phyloP scores from a whole-genome alignment of 2,797 vertebrate genomes.

The Parauchenoglanis ngamensis region DNA sequence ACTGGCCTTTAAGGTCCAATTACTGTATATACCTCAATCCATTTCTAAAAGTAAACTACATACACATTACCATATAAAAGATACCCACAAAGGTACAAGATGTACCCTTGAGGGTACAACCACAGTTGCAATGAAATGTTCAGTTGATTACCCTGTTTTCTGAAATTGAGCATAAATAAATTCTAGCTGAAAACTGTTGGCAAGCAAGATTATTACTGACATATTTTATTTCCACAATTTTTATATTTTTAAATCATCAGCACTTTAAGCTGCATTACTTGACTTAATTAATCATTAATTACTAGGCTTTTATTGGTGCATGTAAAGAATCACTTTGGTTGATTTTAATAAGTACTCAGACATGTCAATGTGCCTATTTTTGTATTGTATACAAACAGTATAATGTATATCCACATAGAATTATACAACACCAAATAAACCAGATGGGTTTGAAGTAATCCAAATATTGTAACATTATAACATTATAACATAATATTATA shows the following conservation, averaged over 20 bases:
- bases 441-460: background rate
- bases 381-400: background rate
- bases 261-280: background rate
- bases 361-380: background rate
- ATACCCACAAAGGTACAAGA: background rate
- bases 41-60: background rate
- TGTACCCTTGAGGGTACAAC: background rate
- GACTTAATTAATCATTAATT: constrained; percentile 3
- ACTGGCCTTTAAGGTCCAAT: background rate
- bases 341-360: background rate
- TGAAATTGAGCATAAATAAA: background rate
- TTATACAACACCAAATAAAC: background rate
- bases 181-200: background rate
- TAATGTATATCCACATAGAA: background rate
- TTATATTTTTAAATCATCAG: background rate
- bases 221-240: background rate
- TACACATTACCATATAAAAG: background rate
- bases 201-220: background rate
- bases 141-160: background rate
- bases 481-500: background rate
- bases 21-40: background rate
- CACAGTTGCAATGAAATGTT: background rate
- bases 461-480: background rate
- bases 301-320: background rate
- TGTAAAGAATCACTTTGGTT: background rate